Evolutionary conservation across 64 coral and sea anemone genomes (phyloP).

Genomic region (Porites australiensis): DNA sequence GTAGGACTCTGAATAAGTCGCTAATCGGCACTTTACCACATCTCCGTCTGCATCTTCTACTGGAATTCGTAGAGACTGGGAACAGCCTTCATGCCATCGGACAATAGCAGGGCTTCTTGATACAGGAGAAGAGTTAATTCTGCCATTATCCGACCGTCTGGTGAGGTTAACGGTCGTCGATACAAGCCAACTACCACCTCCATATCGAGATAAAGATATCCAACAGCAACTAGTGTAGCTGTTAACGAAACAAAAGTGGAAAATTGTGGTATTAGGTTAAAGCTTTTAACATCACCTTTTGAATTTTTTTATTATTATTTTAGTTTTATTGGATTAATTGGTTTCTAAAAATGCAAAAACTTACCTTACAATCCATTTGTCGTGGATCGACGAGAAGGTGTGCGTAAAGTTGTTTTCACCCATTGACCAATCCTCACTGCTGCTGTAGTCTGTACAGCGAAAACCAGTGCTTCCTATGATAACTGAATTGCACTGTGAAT

Average conservation of each 20-base stretch:
- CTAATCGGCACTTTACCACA: constrained; percentile 58
- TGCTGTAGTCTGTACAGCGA: constrained; percentile 58
- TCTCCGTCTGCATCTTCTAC: constrained; percentile 75
- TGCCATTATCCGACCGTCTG: constrained; percentile 44
- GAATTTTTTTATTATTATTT: neutral
- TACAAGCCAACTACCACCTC: constrained; percentile 7
- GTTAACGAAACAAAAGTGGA: neutral
- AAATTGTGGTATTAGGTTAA: neutral
- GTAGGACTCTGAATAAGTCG: constrained; percentile 27
- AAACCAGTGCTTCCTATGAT: neutral
- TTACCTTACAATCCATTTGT: neutral
- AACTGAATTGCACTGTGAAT: neutral
- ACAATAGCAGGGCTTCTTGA: constrained; percentile 48
- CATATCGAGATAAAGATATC: neutral
- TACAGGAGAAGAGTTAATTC: constrained; percentile 65
- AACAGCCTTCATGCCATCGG: constrained; percentile 29
- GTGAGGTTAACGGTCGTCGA: constrained; percentile 13
- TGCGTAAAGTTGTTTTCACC: constrained; percentile 53
- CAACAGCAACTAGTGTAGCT: constrained; percentile 53
- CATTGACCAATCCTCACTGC: constrained; percentile 55
- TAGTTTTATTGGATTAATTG: no score
- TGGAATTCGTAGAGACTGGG: constrained; percentile 46
- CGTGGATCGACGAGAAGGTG: neutral
- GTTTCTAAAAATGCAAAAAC: no score
- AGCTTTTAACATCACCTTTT: neutral